Evolutionary conservation across 1,140 invertebrate species (phyloP).

Genomic region (Apolygus lucorum): DNA sequence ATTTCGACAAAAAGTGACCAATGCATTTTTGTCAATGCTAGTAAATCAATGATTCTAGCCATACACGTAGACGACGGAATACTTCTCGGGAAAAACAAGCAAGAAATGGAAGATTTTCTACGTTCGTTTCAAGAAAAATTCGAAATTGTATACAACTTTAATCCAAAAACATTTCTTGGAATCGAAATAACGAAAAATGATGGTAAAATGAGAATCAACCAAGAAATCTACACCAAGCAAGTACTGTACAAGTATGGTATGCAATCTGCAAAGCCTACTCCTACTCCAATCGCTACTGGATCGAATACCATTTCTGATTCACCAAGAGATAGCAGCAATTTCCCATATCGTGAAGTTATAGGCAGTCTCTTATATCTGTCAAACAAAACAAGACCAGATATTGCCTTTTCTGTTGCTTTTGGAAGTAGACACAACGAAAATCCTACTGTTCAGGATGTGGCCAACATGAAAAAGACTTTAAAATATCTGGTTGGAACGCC

Average conservation of each 20-base stretch:
- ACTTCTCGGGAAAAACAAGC: constrained; percentile 14
- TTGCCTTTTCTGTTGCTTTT: constrained; percentile 36
- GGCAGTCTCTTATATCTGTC: constrained; percentile 38
- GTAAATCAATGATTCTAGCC: constrained; percentile 2
- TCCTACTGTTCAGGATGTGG: constrained; percentile 5
- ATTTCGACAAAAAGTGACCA: neutral
- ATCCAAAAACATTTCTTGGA: constrained; percentile 12
- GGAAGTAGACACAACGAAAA: constrained; percentile 27
- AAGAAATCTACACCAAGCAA: constrained; percentile 9
- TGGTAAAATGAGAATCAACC: neutral
- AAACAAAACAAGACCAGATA: constrained; percentile 37
- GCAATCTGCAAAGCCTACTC: neutral
- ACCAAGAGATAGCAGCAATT: neutral
- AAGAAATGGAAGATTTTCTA: neutral
- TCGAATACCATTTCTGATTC: neutral
- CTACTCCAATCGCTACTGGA: constrained; percentile 17
- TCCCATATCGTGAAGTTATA: constrained; percentile 33
- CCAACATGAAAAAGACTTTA: constrained; percentile 25
- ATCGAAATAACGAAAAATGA: neutral
- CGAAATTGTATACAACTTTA: neutral
- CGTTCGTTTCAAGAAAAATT: neutral
- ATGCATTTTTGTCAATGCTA: neutral
- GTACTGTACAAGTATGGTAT: constrained; percentile 10
- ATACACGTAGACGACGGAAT: constrained; percentile 13
- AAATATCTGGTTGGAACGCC: constrained; percentile 25